These are phyloP conservation scores for Steinernema hermaphroditum DNA, from an alignment of 2,888 invertebrate genomes.

Conservation along the genomic window DNA sequence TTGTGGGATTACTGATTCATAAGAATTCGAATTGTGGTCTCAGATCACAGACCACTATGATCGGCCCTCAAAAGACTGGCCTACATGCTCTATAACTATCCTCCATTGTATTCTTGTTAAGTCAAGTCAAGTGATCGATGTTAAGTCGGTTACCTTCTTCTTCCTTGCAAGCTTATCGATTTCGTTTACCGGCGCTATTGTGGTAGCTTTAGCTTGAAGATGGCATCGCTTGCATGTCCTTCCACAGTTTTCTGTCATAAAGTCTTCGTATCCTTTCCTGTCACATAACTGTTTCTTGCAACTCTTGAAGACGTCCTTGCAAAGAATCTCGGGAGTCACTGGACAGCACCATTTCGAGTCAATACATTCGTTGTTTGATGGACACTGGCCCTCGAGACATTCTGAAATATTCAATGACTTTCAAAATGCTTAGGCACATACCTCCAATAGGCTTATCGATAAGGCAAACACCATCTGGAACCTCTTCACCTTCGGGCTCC, in stretches of 20 bases:
- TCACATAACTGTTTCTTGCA: conserved; percentile 53
- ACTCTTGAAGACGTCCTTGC: conserved; percentile 48
- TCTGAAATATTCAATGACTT: conserved; percentile 35
- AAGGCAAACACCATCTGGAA: conserved; percentile 42
- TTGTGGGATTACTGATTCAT: too few species aligned
- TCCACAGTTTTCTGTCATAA: conserved; percentile 56
- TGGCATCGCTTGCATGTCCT: conserved; percentile 56
- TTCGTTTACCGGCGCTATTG: background rate
- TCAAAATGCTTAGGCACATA: conserved; percentile 12
- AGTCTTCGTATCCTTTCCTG: conserved; percentile 49
- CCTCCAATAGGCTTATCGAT: conserved; percentile 56
- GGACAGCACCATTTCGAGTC: conserved; percentile 55
- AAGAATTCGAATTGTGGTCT: too few species aligned
- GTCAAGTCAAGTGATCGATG: too few species aligned
- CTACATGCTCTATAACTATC: too few species aligned
- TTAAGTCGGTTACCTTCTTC: background rate
- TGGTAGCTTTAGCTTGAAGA: conserved; percentile 15
- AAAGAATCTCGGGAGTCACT: conserved; percentile 55
- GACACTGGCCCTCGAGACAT: conserved; percentile 47
- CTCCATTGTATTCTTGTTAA: too few species aligned
- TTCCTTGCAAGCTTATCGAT: conserved; percentile 12
- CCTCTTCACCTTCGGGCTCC: conserved; percentile 33
- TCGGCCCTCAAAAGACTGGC: too few species aligned
- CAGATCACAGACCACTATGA: too few species aligned
- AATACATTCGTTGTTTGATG: conserved; percentile 54